Base-by-base conservation (phyloP, 2,888 invertebrate species). In the Omphaloscelis lunosa region DNA sequence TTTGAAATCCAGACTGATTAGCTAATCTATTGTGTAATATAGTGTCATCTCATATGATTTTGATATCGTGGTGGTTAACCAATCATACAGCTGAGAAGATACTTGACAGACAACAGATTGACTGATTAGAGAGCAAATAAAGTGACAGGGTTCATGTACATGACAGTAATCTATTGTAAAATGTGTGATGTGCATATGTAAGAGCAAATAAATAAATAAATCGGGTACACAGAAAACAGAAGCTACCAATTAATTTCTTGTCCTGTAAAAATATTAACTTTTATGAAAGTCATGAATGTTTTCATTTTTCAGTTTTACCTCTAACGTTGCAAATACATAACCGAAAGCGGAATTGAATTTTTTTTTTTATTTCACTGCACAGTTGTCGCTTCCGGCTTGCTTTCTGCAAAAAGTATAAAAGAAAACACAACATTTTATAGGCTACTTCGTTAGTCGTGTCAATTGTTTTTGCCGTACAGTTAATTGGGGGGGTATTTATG, bases 261-360 rank as follows among this genome's bases (percentile, higher is more conserved):
- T 12, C 7, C 9, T 5, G 3, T 4, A 39, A 34, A 65, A 65
- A n/a, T 6, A 12, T 34, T n/a, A n/a, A n/a, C 17, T 45, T 48
- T n/a, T 39, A 45, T 70, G 45, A 62, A 79, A 29, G 15, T 11
- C 12, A 29, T 15, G 20, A 51, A 34, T 15, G 27, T 79, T 79
- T 79, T n/a, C 3, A 63, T 58, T 63, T 76, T 69, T 59, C 76
- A 77, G 8, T 65, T 65, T 79, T 45, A 56, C 66, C 53, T 82
- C 17, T 70, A 82, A 58, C 82, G 45, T 65, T 66, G 48, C 39
- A 62, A 72, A 72, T 39, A 61, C 58, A 77, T 75, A 62, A 72
- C 82, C 58, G 27, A 75, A 69, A 70, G 66, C 58, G 53, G 72
- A 73, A 82, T 75, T 79, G 72, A 72, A 72, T 83, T 4, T 68